Evolutionary conservation across 2,888 invertebrate species (phyloP).

Genomic region (Serripes groenlandicus): DNA sequence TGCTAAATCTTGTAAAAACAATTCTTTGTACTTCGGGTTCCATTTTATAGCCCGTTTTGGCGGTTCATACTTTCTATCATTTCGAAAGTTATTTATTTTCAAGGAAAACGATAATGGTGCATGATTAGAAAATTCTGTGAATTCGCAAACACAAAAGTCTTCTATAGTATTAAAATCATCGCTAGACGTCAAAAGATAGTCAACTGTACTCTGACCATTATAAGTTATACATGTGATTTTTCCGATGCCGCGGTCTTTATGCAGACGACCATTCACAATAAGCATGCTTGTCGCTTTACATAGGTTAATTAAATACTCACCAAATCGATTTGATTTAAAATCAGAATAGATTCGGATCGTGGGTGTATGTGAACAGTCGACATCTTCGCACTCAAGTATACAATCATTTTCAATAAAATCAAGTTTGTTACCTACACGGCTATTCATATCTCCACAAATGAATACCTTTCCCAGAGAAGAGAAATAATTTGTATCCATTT

Average conservation of each 20-base stretch:
- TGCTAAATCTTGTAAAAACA: not conserved
- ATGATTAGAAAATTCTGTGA: slow-evolving; percentile 24
- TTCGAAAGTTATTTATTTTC: not conserved
- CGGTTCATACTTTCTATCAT: not conserved
- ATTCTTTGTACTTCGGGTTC: not conserved
- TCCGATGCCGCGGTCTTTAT: not conserved
- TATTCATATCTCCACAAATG: slow-evolving; percentile 43
- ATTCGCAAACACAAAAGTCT: slow-evolving; percentile 7
- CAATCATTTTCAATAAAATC: slow-evolving; percentile 10
- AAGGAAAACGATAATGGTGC: slow-evolving; percentile 17
- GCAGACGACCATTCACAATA: slow-evolving; percentile 7
- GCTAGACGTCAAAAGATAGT: slow-evolving; percentile 12
- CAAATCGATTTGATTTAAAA: slow-evolving; percentile 20
- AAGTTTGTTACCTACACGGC: slow-evolving; percentile 20
- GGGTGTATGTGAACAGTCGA: not conserved
- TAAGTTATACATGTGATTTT: slow-evolving; percentile 23
- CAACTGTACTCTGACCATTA: slow-evolving; percentile 24
- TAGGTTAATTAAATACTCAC: slow-evolving; percentile 30
- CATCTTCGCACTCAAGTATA: not conserved
- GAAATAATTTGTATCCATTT: slow-evolving; percentile 27
- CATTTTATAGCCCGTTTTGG: not conserved
- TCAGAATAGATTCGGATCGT: not conserved
- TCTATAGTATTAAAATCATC: not conserved
- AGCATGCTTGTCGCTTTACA: slow-evolving; percentile 20
- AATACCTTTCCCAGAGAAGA: slow-evolving; percentile 23